Percentiles rank a stretch among this genome's conserved stretches.
phyloP scores from a whole-genome alignment of 2,113 vertebrate genomes.

The Syngnathoides biaculeatus region DNA sequence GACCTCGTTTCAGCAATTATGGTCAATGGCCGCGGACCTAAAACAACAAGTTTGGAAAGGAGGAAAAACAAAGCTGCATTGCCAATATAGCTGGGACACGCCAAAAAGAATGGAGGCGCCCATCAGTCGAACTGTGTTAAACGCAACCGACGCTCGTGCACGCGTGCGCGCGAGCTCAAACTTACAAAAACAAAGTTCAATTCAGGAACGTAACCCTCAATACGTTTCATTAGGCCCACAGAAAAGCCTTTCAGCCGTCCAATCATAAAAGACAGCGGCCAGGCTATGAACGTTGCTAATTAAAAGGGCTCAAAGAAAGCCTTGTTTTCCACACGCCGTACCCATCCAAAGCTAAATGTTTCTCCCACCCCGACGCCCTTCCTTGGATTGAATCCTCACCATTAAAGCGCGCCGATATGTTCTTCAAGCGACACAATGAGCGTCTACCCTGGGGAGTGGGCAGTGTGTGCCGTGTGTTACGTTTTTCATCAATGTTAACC shows the following conservation, averaged over 20 bases:
- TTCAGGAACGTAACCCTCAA: constrained; percentile 50
- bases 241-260: constrained; percentile 68
- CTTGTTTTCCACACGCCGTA: constrained; percentile 65
- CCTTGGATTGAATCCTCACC: constrained; percentile 40
- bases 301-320: constrained; percentile 70
- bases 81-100: constrained; percentile 40
- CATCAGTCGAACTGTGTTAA: constrained; percentile 32
- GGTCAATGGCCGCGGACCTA: constrained; percentile 59
- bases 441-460: neutral
- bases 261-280: constrained; percentile 67
- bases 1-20: constrained; percentile 59
- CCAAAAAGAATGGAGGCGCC: constrained; percentile 33
- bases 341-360: constrained; percentile 62
- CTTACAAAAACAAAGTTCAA: constrained; percentile 39
- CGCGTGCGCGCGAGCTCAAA: constrained; percentile 12
- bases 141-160: constrained; percentile 6
- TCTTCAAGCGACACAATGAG: constrained; percentile 36
- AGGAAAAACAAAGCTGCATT: constrained; percentile 54
- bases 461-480: neutral
- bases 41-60: constrained; percentile 58
- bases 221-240: constrained; percentile 69
- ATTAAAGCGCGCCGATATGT: constrained; percentile 57
- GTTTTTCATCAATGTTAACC: neutral
- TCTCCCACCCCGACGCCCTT: constrained; percentile 40
- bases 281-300: constrained; percentile 71